Conservation (phyloP, 2,797 vertebrate species). For the Tangara arthus region DNA sequence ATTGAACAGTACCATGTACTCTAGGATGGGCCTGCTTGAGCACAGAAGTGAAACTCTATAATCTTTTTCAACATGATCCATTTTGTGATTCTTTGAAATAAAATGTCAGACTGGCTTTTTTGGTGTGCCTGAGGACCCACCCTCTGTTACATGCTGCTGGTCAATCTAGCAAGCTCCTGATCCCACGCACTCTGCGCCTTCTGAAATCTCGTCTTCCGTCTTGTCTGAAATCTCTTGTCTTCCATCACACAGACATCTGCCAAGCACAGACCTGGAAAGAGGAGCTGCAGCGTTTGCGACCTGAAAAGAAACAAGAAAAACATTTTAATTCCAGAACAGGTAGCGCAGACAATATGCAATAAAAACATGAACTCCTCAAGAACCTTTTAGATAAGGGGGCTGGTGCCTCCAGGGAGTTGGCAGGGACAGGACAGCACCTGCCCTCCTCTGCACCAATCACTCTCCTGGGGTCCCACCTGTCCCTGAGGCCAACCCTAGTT, state of each 20-base stretch:
- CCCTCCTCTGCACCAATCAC: accelerated
- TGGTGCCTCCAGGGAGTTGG: background rate
- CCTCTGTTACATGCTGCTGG: background rate
- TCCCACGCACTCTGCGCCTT: background rate
- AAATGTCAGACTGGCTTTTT: background rate
- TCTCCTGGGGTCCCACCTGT: background rate
- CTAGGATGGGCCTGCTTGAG: background rate
- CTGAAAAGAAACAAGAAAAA: background rate
- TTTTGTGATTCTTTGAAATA: background rate
- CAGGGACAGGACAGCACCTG: background rate
- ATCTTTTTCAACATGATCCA: background rate
- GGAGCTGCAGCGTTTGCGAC: background rate
- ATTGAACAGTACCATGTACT: accelerated
- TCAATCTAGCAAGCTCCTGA: background rate
- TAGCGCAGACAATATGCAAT: background rate
- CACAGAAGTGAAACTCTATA: background rate
- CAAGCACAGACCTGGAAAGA: background rate
- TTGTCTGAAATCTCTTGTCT: background rate
- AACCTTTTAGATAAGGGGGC: accelerated
- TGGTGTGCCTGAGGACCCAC: background rate
- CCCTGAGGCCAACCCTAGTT: background rate
- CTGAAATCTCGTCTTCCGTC: background rate
- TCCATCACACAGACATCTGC: background rate
- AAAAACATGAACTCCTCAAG: background rate
- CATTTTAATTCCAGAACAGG: background rate